Evolutionary conservation across 1,140 invertebrate species (phyloP).

Genomic region (Ridgeia piscesae): DNA sequence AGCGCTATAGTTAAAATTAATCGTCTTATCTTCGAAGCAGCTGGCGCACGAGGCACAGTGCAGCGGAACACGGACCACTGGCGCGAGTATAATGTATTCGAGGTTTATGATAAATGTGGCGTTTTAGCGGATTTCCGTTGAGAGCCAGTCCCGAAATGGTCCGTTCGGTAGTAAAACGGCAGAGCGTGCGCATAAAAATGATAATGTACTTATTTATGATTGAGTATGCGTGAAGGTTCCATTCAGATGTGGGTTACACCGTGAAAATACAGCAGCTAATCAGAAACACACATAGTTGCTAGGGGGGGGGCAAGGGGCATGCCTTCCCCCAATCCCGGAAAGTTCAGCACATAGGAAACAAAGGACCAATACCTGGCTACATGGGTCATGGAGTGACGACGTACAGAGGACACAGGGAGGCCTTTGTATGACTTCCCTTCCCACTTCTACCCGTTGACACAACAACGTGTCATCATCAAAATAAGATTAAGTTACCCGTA

Average conservation of each 20-base stretch:
- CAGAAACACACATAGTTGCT: no score
- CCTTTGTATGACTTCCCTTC: no score
- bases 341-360: no score
- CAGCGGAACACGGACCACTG: neutral
- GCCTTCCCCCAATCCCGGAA: no score
- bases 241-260: neutral
- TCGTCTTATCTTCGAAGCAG: neutral
- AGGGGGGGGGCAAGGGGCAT: no score
- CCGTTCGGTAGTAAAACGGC: neutral
- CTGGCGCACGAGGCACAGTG: neutral
- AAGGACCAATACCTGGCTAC: no score
- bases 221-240: neutral
- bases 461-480: no score
- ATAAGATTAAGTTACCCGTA: no score
- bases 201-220: neutral
- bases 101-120: neutral
- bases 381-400: no score
- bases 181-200: neutral
- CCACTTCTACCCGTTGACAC: no score
- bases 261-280: no score
- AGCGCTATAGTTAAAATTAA: neutral
- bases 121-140: neutral
- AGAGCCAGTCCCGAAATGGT: neutral
- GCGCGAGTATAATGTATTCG: neutral
- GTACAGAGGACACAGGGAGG: no score